A percentile compares a stretch with the other conserved stretches of the same genome.
Conservation (phyloP, 2,888 invertebrate genomes). For the Sinotaia quadrata region DNA sequence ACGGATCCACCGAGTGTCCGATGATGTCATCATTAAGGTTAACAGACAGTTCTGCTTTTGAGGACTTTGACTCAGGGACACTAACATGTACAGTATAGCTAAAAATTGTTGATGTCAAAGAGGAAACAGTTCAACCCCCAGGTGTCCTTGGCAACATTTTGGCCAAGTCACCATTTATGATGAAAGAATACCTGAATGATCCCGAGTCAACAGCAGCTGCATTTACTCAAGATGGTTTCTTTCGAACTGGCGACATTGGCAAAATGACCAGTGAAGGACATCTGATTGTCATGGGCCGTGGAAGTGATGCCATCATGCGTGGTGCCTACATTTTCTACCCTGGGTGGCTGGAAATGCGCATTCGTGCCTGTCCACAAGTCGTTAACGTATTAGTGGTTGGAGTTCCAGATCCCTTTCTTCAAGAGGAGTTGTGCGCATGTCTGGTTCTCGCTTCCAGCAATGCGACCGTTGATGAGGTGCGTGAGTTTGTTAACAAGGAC, state of each 20-base stretch:
- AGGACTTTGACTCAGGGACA: conserved; percentile 11
- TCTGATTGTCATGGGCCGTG: conserved; percentile 11
- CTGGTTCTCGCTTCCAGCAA: not conserved
- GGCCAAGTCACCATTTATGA: conserved; percentile 1
- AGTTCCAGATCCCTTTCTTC: conserved; percentile 19
- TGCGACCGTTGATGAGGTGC: conserved; percentile 12
- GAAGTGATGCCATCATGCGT: conserved; percentile 20
- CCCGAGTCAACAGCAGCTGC: conserved; percentile 8
- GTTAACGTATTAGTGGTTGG: conserved; percentile 17
- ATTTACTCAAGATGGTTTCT: conserved; percentile 18
- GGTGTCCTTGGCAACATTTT: conserved; percentile 5
- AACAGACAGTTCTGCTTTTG: not conserved
- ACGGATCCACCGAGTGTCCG: conserved; percentile 8
- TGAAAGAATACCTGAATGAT: conserved; percentile 15
- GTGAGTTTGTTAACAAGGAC: conserved; percentile 2
- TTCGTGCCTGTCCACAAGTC: conserved; percentile 18
- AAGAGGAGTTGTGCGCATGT: conserved; percentile 26
- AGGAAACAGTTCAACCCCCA: not conserved
- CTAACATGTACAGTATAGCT: not conserved
- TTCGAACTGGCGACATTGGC: conserved; percentile 22
- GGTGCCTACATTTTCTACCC: conserved; percentile 27
- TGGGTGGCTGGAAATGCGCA: conserved; percentile 19
- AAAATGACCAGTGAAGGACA: conserved; percentile 1
- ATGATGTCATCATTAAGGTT: not conserved
- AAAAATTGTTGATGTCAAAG: conserved; percentile 15